Evolutionary conservation across 2,888 invertebrate species (phyloP), one percentile per base, ranked within the genome.

Genomic region (Psococerastis gibbosa): DNA sequence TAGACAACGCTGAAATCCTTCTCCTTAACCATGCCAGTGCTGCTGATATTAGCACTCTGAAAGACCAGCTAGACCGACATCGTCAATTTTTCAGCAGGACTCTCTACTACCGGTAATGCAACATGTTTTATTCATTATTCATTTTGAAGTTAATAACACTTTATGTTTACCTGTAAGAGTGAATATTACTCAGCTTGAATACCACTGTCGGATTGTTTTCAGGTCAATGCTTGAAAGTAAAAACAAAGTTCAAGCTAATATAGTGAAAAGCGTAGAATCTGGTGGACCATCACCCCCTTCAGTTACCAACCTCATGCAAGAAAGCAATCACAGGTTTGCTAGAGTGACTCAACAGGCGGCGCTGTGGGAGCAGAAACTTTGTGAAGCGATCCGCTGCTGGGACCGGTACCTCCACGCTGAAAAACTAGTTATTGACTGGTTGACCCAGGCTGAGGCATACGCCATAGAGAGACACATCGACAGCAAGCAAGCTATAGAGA

Each of bases 151-250:
- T n/a, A n/a, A n/a, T n/a, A n/a, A n/a, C n/a, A n/a, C n/a, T n/a
- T n/a, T n/a, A n/a, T n/a, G n/a, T n/a, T n/a, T n/a, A n/a, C n/a
- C n/a, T n/a, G n/a, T n/a, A n/a, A n/a, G n/a, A n/a, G n/a, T n/a
- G n/a, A n/a, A n/a, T n/a, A n/a, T n/a, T n/a, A n/a, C n/a, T n/a
- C n/a, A n/a, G n/a, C n/a, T n/a, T n/a, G n/a, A n/a, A n/a, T n/a
- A n/a, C n/a, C n/a, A n/a, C n/a, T n/a, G n/a, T n/a, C n/a, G n/a
- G n/a, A n/a, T n/a, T n/a, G n/a, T n/a, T 27, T 27, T 11, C 27
- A 84, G 84, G 54, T 85, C 89, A 0, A 88, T 91, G 82, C 60
- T 94, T 47, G 92, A 92, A 55, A 89, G 87, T 58, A 91, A 91
- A 64, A 91, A 91, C 62, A 91, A 91, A 63, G 82, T 92, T 34